Percentiles rank a stretch among this genome's conserved stretches.
Conservation (phyloP, 2,113 vertebrate species). For the Pitta sordida region DNA sequence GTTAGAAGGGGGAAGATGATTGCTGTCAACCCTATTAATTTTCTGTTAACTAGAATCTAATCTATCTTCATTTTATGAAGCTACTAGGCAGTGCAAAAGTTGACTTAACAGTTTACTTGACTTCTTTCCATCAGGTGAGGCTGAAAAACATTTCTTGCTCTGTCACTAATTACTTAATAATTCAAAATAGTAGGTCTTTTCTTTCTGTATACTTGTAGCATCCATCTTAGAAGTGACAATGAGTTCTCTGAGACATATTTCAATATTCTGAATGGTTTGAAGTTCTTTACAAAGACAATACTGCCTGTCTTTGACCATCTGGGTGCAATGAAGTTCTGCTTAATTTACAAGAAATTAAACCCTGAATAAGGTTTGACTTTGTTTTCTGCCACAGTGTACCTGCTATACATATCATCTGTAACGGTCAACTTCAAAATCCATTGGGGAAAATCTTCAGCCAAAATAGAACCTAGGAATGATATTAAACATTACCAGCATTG, state of each 20-base stretch:
- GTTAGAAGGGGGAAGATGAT: neutral
- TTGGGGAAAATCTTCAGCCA: neutral
- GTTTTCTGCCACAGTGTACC: neutral
- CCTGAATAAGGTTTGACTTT: neutral
- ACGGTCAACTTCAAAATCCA: neutral
- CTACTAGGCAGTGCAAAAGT: neutral
- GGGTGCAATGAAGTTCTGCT: neutral
- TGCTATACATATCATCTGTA: neutral
- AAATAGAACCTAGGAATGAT: neutral
- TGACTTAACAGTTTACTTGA: neutral
- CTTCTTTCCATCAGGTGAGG: neutral
- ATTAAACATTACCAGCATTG: neutral
- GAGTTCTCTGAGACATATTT: neutral
- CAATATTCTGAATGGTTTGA: neutral
- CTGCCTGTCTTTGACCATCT: neutral
- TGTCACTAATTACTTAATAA: neutral
- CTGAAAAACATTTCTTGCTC: neutral
- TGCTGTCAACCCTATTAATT: neutral
- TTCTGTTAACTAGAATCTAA: neutral
- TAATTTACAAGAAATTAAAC: neutral
- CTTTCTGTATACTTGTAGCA: neutral
- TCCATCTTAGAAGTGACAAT: neutral
- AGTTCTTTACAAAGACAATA: neutral
- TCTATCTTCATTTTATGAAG: neutral
- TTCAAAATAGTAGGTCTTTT: neutral